These are phyloP conservation scores for Elaeidobius kamerunicus DNA, from an alignment of 2,888 invertebrate genomes.

Conservation along the genomic window DNA sequence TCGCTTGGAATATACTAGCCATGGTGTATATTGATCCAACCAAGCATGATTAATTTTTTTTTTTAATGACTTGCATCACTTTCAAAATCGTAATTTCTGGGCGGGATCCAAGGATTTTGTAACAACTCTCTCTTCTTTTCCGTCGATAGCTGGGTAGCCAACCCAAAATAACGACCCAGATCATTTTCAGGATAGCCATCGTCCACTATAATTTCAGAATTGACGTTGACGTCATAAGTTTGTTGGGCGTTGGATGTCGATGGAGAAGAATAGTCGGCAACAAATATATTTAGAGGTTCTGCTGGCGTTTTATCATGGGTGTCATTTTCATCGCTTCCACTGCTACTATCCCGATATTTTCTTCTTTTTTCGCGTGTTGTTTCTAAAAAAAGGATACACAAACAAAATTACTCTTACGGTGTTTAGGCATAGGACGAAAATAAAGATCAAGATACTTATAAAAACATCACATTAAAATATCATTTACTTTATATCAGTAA, in stretches of 20 bases:
- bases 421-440: no score
- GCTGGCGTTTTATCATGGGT: conserved; percentile 3
- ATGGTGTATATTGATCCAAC: conserved; percentile 17
- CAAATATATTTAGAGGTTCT: conserved; percentile 2
- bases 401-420: no score
- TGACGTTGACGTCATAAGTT: not conserved
- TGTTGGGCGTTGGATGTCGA: conserved; percentile 8
- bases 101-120: conserved; percentile 28
- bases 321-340: no score
- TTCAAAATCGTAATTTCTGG: conserved; percentile 19
- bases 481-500: no score
- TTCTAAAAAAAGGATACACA: no score
- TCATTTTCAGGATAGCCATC: conserved; percentile 20
- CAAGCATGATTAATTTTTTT: conserved; percentile 33
- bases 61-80: conserved; percentile 32
- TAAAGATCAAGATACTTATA: no score
- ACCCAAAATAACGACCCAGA: conserved; percentile 30
- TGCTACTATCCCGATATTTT: no score
- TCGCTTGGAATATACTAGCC: conserved; percentile 11
- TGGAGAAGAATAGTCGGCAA: conserved; percentile 11
- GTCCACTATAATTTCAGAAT: conserved; percentile 1
- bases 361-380: no score
- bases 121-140: conserved; percentile 29
- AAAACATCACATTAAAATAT: no score
- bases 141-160: conserved; percentile 13